phyloP scores from a whole-genome alignment of 1,140 invertebrate species.

The Cheumatopsyche charites region DNA sequence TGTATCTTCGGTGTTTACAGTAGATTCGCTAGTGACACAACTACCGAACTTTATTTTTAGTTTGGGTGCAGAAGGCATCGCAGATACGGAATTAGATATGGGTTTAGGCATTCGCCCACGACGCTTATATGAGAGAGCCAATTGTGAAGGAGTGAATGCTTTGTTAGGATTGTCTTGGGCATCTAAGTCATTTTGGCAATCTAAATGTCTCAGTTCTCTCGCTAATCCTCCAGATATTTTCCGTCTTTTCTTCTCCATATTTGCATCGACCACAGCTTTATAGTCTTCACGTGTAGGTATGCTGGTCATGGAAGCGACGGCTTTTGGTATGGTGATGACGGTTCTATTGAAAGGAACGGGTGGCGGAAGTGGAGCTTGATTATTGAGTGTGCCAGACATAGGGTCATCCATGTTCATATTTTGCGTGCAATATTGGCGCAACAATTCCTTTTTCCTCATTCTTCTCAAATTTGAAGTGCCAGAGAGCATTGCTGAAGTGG shows the following conservation, averaged over 20 bases:
- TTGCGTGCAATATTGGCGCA: slow-evolving; percentile 84
- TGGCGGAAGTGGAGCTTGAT: slow-evolving; percentile 61
- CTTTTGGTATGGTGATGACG: slow-evolving; percentile 84
- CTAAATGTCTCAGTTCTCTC: slow-evolving; percentile 64
- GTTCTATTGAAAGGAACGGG: slow-evolving; percentile 68
- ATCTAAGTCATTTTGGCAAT: slow-evolving; percentile 54
- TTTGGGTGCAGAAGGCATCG: slow-evolving; percentile 67
- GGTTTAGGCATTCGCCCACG: slow-evolving; percentile 61
- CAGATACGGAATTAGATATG: slow-evolving; percentile 45
- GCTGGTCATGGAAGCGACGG: slow-evolving; percentile 82
- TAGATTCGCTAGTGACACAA: slow-evolving; percentile 46
- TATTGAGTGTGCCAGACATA: slow-evolving; percentile 56
- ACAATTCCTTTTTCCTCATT: slow-evolving; percentile 88
- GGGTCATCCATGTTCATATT: slow-evolving; percentile 84
- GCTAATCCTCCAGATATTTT: slow-evolving; percentile 61
- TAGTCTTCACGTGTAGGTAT: slow-evolving; percentile 86
- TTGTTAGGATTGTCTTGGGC: slow-evolving; percentile 29
- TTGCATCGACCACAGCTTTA: slow-evolving; percentile 67
- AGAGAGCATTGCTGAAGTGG: slow-evolving; percentile 54
- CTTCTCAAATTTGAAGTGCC: slow-evolving; percentile 77
- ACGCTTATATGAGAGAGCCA: slow-evolving; percentile 59
- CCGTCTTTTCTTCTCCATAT: slow-evolving; percentile 71
- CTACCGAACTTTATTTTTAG: slow-evolving; percentile 83
- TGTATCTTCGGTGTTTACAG: slow-evolving; percentile 58
- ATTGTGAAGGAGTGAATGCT: slow-evolving; percentile 42